Conservation (phyloP, 2,113 vertebrate genomes). For the Eretmochelys imbricata region DNA sequence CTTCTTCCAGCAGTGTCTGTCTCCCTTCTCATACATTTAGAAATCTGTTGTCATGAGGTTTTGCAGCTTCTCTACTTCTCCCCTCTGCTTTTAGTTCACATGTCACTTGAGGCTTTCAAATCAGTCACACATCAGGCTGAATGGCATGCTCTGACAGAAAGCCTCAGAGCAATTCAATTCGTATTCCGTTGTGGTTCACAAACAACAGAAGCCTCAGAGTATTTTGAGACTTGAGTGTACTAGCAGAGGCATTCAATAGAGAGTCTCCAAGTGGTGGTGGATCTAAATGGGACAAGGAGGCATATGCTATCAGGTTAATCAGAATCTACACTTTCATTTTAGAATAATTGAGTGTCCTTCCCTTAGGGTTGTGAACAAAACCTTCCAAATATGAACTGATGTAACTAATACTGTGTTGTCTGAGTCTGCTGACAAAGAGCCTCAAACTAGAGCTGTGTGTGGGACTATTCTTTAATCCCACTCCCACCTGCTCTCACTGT, state of each 20-base stretch:
- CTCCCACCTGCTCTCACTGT: background rate
- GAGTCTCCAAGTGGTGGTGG: background rate
- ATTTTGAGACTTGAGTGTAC: background rate
- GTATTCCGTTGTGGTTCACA: background rate
- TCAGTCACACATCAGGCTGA: background rate
- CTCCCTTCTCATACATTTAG: background rate
- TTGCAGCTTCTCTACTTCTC: background rate
- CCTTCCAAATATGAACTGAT: background rate
- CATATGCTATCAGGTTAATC: background rate
- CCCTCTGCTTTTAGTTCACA: background rate
- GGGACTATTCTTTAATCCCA: background rate
- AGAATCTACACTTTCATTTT: background rate
- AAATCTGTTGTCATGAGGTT: background rate
- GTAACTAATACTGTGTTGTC: background rate
- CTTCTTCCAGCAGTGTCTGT: background rate
- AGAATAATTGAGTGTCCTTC: background rate
- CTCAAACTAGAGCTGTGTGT: background rate
- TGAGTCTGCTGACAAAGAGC: background rate
- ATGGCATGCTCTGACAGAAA: background rate
- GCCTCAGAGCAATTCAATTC: background rate
- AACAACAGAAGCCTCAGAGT: background rate
- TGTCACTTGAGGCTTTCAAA: fast-evolving
- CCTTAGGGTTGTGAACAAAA: background rate
- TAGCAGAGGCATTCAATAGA: background rate
- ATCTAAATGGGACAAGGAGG: background rate